Evolutionary conservation across 2,797 vertebrate species (phyloP).

Genomic region (Lemur catta): DNA sequence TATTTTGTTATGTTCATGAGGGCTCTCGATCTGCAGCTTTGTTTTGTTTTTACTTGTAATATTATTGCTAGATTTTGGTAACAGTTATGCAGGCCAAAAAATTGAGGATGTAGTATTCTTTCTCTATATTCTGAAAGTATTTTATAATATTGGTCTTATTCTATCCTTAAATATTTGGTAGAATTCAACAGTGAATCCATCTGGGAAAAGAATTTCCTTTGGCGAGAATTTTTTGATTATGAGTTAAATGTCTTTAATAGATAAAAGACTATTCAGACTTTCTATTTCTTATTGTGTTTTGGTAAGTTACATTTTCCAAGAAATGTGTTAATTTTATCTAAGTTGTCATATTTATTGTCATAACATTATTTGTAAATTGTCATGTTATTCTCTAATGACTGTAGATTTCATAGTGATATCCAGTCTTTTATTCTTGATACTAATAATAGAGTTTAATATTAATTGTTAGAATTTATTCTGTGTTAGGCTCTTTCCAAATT

Average conservation of each 20-base stretch:
- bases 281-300: not conserved
- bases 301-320: not conserved
- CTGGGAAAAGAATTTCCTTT: not conserved
- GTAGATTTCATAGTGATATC: not conserved
- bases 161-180: not conserved
- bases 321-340: not conserved
- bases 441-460: not conserved
- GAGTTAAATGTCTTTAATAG: not conserved
- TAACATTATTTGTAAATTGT: not conserved
- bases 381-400: not conserved
- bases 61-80: not conserved
- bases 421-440: not conserved
- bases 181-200: not conserved
- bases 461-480: not conserved
- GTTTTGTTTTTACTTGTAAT: not conserved
- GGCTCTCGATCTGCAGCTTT: not conserved
- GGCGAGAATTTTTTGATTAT: not conserved
- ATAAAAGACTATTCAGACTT: not conserved
- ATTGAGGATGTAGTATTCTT: not conserved
- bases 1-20: not conserved
- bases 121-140: not conserved
- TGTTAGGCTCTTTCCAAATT: not conserved
- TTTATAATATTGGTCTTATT: not conserved
- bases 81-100: not conserved
- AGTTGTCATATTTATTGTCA: not conserved